Percentiles rank a stretch among this genome's conserved stretches.
Conservation (phyloP, 2,797 vertebrate genomes). For the Philypnodon macrostomus region DNA sequence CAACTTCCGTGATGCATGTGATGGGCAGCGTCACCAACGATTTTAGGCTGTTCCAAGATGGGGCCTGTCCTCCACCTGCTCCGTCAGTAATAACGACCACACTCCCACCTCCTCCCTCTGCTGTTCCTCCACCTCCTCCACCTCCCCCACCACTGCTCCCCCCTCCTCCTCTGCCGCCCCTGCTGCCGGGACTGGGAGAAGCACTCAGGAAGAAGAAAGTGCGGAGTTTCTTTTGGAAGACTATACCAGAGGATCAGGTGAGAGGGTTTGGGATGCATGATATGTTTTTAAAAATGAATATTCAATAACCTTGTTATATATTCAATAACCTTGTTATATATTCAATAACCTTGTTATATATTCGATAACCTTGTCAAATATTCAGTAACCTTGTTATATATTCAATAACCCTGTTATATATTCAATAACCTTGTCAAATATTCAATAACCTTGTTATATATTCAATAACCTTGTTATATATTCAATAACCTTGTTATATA, state of each 20-base stretch:
- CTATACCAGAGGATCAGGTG: conserved; percentile 90
- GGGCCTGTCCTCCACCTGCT: conserved; percentile 39
- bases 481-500: no score
- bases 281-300: no score
- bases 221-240: conserved; percentile 95
- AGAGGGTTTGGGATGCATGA: no score
- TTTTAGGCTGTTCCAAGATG: conserved; percentile 74
- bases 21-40: conserved; percentile 86
- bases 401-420: no score
- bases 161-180: conserved; percentile 45
- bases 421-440: no score
- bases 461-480: no score
- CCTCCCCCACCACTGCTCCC: conserved; percentile 32
- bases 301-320: no score
- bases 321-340: no score
- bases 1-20: conserved; percentile 82
- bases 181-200: conserved; percentile 53
- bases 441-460: no score
- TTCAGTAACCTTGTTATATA: no score
- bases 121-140: conserved; percentile 14
- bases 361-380: no score
- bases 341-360: no score
- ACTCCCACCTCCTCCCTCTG: neutral
- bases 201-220: conserved; percentile 78
- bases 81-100: neutral